Evolutionary conservation across 2,888 invertebrate genomes (phyloP).

Genomic region (Microchrysa polita): DNA sequence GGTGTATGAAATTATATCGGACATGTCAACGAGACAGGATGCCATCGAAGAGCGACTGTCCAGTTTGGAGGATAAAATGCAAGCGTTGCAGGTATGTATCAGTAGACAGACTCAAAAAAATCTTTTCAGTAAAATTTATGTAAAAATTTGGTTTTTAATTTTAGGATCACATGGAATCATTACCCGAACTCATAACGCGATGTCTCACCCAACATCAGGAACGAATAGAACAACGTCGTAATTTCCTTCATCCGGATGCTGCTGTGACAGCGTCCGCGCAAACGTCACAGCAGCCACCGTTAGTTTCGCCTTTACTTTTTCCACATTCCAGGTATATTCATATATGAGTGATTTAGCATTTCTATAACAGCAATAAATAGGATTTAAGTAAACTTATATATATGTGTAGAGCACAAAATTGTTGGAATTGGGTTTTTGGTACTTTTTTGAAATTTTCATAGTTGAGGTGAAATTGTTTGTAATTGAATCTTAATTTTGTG

Average conservation of each 20-base stretch:
- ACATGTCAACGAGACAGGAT: conserved; percentile 95
- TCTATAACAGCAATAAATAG: too few species aligned
- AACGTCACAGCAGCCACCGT: conserved; percentile 65
- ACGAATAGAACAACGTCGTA: conserved; percentile 81
- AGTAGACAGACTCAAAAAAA: neutral
- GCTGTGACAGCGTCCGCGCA: conserved; percentile 67
- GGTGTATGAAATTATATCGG: conserved; percentile 97
- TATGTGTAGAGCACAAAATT: too few species aligned
- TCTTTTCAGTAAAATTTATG: neutral
- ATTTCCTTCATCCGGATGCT: conserved; percentile 89
- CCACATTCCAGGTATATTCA: conserved; percentile 73
- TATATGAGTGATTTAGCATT: too few species aligned
- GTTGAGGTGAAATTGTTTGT: too few species aligned
- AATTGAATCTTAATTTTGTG: too few species aligned
- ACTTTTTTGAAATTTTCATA: too few species aligned
- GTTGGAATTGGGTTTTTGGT: too few species aligned
- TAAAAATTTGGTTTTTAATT: conserved; percentile 50
- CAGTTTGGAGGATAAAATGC: conserved; percentile 91
- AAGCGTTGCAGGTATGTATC: conserved; percentile 75
- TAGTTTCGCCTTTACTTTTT: conserved; percentile 67
- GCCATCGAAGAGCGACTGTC: conserved; percentile 92
- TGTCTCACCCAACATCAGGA: conserved; percentile 81
- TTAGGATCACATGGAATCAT: conserved; percentile 81
- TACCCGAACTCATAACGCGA: conserved; percentile 84
- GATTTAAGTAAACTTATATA: too few species aligned